Percentiles rank a stretch among this genome's conserved stretches.
These are phyloP conservation scores for Cydia fagiglandana DNA, from an alignment of 1,140 invertebrate genomes.

Conservation along the genomic window DNA sequence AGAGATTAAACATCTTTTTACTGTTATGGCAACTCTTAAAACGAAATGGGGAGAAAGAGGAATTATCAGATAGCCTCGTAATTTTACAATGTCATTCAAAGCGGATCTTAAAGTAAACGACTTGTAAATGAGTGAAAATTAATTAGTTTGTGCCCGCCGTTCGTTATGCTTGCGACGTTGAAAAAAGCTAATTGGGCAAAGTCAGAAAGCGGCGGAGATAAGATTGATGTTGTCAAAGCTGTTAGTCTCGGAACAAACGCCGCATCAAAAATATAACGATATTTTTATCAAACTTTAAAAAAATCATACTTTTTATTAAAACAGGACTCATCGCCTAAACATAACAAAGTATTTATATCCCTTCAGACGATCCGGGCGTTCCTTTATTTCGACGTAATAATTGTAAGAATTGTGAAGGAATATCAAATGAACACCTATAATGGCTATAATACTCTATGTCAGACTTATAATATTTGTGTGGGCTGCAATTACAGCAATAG, in stretches of 20 bases:
- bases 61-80: slow-evolving; percentile 27
- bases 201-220: slow-evolving; percentile 39
- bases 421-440: not conserved
- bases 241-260: slow-evolving; percentile 35
- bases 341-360: no score
- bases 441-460: no score
- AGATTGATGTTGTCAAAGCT: slow-evolving; percentile 43
- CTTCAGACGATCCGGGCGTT: not conserved
- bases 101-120: slow-evolving; percentile 40
- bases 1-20: slow-evolving; percentile 27
- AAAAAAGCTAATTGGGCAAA: slow-evolving; percentile 56
- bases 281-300: not conserved
- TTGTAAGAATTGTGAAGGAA: not conserved
- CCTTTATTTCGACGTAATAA: not conserved
- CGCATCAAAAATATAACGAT: slow-evolving; percentile 12
- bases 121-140: slow-evolving; percentile 65
- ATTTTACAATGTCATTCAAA: slow-evolving; percentile 31
- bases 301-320: not conserved
- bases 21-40: slow-evolving; percentile 20
- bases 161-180: slow-evolving; percentile 41
- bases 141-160: slow-evolving; percentile 53
- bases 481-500: not conserved
- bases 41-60: slow-evolving; percentile 27
- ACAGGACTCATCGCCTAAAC: not conserved
- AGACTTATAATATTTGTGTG: not conserved